Evolutionary conservation across 1,140 invertebrate genomes (phyloP).

Genomic region (Zeugodacus cucurbitae): DNA sequence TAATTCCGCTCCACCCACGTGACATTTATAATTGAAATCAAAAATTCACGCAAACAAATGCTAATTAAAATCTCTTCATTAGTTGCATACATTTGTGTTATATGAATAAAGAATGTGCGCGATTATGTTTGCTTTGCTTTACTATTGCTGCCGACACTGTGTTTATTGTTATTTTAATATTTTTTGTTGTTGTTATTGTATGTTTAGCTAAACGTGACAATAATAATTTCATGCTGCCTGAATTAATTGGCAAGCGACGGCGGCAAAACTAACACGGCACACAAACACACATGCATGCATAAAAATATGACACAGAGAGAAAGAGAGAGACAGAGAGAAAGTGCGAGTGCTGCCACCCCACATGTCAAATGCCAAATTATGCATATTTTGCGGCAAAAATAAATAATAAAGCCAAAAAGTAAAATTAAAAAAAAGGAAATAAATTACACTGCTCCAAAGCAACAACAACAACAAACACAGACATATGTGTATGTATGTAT

Average conservation of each 20-base stretch:
- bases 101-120: background rate
- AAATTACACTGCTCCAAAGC: background rate
- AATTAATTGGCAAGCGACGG: conserved; percentile 26
- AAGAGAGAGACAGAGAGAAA: too few relatives aligned
- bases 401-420: background rate
- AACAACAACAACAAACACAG: background rate
- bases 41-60: background rate
- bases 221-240: conserved; percentile 9
- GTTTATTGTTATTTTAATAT: too few relatives aligned
- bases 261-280: background rate
- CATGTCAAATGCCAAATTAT: background rate
- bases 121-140: background rate
- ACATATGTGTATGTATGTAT: background rate
- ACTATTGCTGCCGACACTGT: background rate
- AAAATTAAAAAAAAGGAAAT: background rate
- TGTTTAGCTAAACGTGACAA: conserved; percentile 4
- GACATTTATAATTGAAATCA: background rate
- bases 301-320: background rate
- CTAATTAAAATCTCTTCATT: conserved; percentile 25
- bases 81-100: background rate
- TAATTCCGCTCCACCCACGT: background rate
- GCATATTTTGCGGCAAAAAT: background rate
- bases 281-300: background rate
- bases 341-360: background rate
- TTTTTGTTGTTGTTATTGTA: background rate